Base-by-base conservation (phyloP, 1,140 invertebrate genomes). In the Bombus soroeensis region DNA sequence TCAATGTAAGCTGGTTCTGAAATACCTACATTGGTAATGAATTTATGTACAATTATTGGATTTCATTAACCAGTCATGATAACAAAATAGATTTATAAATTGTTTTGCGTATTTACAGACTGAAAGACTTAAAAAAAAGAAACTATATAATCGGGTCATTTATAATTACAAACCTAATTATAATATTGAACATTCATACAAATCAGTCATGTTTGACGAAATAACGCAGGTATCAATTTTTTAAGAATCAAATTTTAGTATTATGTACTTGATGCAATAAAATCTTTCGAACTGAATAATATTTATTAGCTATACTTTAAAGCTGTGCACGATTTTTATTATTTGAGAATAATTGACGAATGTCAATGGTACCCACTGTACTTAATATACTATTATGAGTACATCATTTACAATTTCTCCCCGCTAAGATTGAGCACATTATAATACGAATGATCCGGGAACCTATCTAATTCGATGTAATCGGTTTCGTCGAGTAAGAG, bases 371-470 rank as follows among this genome's bases (percentile, higher is more conserved):
- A 57, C 25, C 39, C 22, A 28, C 28, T 37, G 6, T 10, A 37
- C 3, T 75, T 76, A 53, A 53, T 53, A 53, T 53, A 53, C 47
- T 22, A 22, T 53, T 53, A 53, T 43, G 53, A 43, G 25, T 74
- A 53, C 22, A 43, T 47, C 41, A 47, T 91, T 95, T 96, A 98
- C 86, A 98, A 93, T 94, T 98, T 98, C 95, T 98, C 98, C 28
- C 97, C 97, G 91, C 98, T 98, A 62, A 98, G 96, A 96, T 97
- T 97, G 86, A 98, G 96, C 89, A 99, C 97, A 93, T 99, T 99
- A 93, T 99, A 99, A 94, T 99, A 99, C 9, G 98, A 98, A 94
- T 99, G 98, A 94, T 99, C 98, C 0, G 98, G 98, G 94, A 99
- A 99, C 82, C 97, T 95, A 92, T 99, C 98, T 32, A 99, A 95